These are phyloP conservation scores for Blomia tropicalis DNA, from an alignment of 2,888 invertebrate species.

Conservation along the genomic window DNA sequence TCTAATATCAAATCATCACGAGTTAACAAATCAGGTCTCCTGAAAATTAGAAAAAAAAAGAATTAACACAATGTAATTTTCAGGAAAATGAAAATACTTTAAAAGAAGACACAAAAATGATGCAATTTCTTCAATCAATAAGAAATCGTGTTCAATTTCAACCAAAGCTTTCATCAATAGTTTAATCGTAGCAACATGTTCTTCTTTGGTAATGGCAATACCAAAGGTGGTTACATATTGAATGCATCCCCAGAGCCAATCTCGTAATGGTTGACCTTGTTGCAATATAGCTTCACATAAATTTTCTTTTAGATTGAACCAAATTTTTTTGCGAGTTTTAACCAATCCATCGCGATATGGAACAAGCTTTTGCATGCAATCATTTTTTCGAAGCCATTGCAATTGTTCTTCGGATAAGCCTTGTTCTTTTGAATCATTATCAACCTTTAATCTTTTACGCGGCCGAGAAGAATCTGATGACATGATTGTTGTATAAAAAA, in stretches of 20 bases:
- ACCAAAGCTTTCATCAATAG: background rate
- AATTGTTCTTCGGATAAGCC: no score
- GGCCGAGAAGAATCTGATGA: no score
- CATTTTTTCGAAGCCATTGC: no score
- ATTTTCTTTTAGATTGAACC: background rate
- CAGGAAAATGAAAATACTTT: slow-evolving; percentile 28
- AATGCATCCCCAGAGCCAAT: background rate
- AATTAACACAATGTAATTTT: no score
- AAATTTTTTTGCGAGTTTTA: background rate
- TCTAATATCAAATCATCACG: slow-evolving; percentile 62
- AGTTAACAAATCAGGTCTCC: slow-evolving; percentile 57
- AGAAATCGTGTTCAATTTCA: background rate
- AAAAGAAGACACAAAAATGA: background rate
- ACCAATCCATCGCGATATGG: background rate
- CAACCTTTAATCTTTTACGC: no score
- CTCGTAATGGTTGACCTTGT: background rate
- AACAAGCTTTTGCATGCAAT: background rate
- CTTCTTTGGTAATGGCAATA: background rate
- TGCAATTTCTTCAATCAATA: background rate
- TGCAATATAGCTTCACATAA: background rate
- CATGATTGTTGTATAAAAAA: no score
- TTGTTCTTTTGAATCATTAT: no score
- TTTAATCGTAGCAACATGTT: background rate
- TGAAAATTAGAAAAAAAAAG: slow-evolving; percentile 37
- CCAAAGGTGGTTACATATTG: slow-evolving; percentile 34